Percentiles rank a stretch among this genome's conserved stretches.
Conservation (phyloP, 2,888 invertebrate species). For the Onchidella celtica region DNA sequence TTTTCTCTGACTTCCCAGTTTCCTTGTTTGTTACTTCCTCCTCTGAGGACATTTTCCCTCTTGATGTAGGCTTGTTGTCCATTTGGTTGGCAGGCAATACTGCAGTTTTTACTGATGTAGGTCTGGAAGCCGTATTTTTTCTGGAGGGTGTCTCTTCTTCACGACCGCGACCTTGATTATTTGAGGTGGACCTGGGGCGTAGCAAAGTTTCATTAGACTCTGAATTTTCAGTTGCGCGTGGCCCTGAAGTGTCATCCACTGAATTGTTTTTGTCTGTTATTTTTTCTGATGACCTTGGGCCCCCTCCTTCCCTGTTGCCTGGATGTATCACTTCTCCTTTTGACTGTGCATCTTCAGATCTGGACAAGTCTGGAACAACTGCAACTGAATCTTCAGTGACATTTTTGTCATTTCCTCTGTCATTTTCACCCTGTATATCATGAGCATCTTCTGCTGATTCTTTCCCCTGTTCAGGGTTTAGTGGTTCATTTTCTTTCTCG, state of each 20-base stretch:
- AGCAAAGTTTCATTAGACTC: not conserved
- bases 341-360: not conserved
- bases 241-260: not conserved
- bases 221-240: not conserved
- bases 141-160: not conserved
- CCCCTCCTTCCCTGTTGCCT: not conserved
- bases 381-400: constrained; percentile 41
- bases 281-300: not conserved
- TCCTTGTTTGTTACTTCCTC: not conserved
- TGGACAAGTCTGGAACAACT: not conserved
- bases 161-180: not conserved
- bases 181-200: not conserved
- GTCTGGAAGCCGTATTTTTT: not conserved
- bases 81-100: too few relatives aligned
- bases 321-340: not conserved
- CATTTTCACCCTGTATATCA: constrained; percentile 50
- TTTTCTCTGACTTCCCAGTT: not conserved
- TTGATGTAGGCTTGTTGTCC: constrained; percentile 16
- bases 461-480: constrained; percentile 51
- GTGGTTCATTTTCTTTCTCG: constrained; percentile 18
- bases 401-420: constrained; percentile 46
- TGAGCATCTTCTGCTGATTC: constrained; percentile 51
- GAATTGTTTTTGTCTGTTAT: not conserved
- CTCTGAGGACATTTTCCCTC: constrained; percentile 7
- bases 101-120: not conserved